These are phyloP conservation scores for Callosobruchus maculatus DNA, from an alignment of 2,888 invertebrate genomes.

Conservation along the genomic window DNA sequence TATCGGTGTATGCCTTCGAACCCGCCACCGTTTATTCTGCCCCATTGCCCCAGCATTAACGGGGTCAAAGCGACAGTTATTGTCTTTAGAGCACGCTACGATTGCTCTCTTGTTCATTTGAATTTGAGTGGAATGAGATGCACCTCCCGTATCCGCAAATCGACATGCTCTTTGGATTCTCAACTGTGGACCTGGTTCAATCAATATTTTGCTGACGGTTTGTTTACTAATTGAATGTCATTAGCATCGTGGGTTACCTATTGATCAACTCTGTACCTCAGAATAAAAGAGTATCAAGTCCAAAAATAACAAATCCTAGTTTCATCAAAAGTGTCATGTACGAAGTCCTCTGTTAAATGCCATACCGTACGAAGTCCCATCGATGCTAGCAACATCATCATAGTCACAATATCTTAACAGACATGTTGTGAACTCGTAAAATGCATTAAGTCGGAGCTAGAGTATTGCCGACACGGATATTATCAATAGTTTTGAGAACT, in stretches of 20 bases:
- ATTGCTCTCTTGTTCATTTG: neutral
- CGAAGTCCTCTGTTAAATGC: no score
- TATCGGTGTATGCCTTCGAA: neutral
- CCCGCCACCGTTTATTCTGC: neutral
- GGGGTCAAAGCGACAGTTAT: neutral
- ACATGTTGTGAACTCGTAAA: no score
- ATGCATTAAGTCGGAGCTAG: no score
- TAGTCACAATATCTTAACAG: no score
- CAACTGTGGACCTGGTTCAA: neutral
- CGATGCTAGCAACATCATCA: no score
- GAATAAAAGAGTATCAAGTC: no score
- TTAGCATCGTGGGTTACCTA: neutral
- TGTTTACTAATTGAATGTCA: neutral
- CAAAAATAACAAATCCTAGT: no score
- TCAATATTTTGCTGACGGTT: neutral
- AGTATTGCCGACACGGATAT: no score
- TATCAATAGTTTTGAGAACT: no score
- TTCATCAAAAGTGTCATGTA: no score
- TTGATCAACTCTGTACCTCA: no score
- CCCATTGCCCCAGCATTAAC: neutral
- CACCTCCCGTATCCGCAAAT: neutral
- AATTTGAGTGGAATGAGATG: neutral
- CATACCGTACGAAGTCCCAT: no score
- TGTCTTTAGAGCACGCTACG: neutral
- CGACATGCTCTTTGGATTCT: neutral